Base-by-base conservation (phyloP, 2,888 invertebrate genomes). In the Linyphia triangularis region DNA sequence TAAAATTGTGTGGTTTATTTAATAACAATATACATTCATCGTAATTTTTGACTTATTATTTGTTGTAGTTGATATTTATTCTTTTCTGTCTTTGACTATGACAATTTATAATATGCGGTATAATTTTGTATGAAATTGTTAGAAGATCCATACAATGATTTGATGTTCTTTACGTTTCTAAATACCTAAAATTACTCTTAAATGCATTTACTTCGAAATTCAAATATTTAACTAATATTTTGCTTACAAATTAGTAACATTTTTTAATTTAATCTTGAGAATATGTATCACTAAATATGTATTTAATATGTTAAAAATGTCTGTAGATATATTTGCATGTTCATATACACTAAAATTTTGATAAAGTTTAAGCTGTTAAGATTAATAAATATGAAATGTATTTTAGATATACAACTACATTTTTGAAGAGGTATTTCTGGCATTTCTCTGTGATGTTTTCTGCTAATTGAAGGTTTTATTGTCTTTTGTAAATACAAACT, bases 381-480 rank as follows among this genome's bases (percentile, higher is more conserved):
- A 13, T 16, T 16, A 3, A 16, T 51, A 51, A n/a, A n/a, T 51
- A 16, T 51, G 13, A 51, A 51, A n/a, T n/a, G n/a, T n/a, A 13
- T 51, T 51, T 51, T 1, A 5, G 51, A 16, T 51, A 51, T 51
- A 16, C 16, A 16, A 33, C 33, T 33, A 33, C 33, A 16, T 51
- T 51, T 51, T 16, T 51, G 51, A n/a, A 51, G 51, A 5, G 51
- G 9, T 51, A 63, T 28, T 24, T n/a, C 0, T 28, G 24, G 28
- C 24, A 63, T 67, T 30, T 59, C 59, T 75, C 63, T 77, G 63
- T 77, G 77, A 77, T 63, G 37, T 63, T 63, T 77, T 63, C 61
- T 33, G 30, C 13, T 61, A 59, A 30, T 37, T 22, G n/a, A 75
- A 75, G 16, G 28, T 73, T 73, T 30, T 30, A 22, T 61, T 57